A percentile compares a stretch with the other conserved stretches of the same genome.
Conservation (phyloP, 2,113 vertebrate species). For the Gambusia affinis region DNA sequence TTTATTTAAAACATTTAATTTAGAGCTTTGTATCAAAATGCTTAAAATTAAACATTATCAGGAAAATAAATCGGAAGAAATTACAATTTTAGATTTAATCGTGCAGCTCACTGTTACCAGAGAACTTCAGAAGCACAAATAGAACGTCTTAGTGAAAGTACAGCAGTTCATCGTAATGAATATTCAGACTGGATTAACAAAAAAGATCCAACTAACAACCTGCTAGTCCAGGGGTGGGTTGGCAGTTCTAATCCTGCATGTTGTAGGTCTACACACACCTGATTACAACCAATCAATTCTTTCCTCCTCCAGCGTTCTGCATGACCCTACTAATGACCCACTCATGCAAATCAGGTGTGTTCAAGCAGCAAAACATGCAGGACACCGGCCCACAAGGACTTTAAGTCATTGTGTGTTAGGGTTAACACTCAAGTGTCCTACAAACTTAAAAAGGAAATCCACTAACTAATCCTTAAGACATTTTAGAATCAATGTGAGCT, state of each 20-base stretch:
- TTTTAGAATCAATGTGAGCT: not conserved
- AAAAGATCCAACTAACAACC: constrained; percentile 7
- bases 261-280: no score
- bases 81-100: constrained; percentile 6
- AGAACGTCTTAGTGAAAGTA: constrained; percentile 41
- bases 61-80: constrained; percentile 4
- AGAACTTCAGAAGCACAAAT: constrained; percentile 19
- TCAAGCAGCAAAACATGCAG: not conserved
- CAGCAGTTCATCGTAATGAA: constrained; percentile 38
- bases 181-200: constrained; percentile 18
- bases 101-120: constrained; percentile 42
- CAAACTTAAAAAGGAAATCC: not conserved
- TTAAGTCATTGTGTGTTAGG: no score
- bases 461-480: not conserved
- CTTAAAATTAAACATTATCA: no score
- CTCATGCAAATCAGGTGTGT: not conserved
- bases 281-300: no score
- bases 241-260: no score
- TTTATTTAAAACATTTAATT: no score
- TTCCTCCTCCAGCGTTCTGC: no score
- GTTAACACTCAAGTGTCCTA: no score
- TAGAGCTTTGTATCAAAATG: no score
- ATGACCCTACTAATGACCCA: not conserved
- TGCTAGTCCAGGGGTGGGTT: not conserved
- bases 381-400: not conserved